A percentile compares a stretch with the other conserved stretches of the same genome.
phyloP scores from a whole-genome alignment of 1,140 invertebrate species.

The Pogonognathellus flavescens region DNA sequence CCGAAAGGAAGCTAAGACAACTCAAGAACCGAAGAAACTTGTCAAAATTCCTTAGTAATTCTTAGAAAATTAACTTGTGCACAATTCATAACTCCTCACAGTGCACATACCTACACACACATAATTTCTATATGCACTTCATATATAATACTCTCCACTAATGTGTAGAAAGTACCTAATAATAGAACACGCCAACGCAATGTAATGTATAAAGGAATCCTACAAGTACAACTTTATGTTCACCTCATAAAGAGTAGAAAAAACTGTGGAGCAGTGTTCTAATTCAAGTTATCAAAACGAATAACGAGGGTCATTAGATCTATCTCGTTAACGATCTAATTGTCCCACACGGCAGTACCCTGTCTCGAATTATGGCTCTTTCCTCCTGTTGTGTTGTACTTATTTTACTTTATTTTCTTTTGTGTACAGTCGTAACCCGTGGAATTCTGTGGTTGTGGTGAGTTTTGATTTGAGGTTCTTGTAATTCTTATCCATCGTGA shows the following conservation, averaged over 20 bases:
- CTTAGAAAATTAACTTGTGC: slow-evolving; percentile 24
- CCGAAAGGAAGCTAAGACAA: slow-evolving; percentile 27
- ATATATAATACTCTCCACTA: not conserved
- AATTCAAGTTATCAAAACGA: not conserved
- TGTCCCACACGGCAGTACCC: not conserved
- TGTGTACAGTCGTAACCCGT: not conserved
- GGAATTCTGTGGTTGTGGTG: slow-evolving; percentile 1
- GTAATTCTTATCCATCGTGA: slow-evolving; percentile 21
- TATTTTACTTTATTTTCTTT: not conserved
- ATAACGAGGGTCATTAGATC: not conserved
- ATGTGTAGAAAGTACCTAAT: not conserved
- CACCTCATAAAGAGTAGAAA: not conserved
- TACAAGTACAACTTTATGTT: not conserved
- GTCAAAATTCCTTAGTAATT: slow-evolving; percentile 37
- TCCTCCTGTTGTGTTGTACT: not conserved
- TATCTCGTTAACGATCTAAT: slow-evolving; percentile 25
- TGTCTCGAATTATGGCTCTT: not conserved
- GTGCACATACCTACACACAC: not conserved
- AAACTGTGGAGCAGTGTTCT: not conserved
- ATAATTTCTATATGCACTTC: not conserved
- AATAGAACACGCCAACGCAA: not conserved
- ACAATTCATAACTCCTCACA: not conserved
- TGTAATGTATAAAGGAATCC: not conserved
- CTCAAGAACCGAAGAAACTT: slow-evolving; percentile 24
- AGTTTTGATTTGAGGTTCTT: slow-evolving; percentile 14